Conservation (phyloP, 30 jellyfish, hydroid and myxozoan species). For the Aurelia aurita region DNA sequence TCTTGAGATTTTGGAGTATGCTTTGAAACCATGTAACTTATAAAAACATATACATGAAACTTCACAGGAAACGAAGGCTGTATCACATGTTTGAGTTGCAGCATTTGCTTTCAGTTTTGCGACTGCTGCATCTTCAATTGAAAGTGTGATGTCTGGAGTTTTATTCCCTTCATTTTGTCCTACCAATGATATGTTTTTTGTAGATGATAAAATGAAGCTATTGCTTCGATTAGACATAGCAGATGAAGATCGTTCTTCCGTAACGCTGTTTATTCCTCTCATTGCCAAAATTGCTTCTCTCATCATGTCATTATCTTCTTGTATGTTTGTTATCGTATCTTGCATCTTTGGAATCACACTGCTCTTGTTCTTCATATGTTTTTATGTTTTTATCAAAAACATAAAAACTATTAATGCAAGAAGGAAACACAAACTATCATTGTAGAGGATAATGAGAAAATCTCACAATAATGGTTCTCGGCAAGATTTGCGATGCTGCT, state of each 20-base stretch:
- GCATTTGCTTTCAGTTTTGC: slow-evolving; percentile 32
- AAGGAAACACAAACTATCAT: too few relatives aligned
- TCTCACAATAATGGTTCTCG: too few relatives aligned
- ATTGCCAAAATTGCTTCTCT: slow-evolving; percentile 46
- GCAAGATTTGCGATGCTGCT: too few relatives aligned
- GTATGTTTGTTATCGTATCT: slow-evolving; percentile 31
- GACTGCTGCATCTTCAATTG: slow-evolving; percentile 30
- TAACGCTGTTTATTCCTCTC: slow-evolving; percentile 18
- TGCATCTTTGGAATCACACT: slow-evolving; percentile 23
- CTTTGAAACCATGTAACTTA: too few relatives aligned
- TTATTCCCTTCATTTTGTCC: neutral
- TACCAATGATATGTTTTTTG: neutral
- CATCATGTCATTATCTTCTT: slow-evolving; percentile 57
- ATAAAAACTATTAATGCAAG: too few relatives aligned
- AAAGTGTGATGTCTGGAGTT: slow-evolving; percentile 6
- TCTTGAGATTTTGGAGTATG: too few relatives aligned
- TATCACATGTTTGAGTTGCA: slow-evolving; percentile 90
- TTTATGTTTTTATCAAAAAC: too few relatives aligned
- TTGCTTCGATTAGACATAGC: slow-evolving; percentile 9
- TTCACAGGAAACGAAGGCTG: slow-evolving; percentile 90
- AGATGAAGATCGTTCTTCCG: slow-evolving; percentile 36
- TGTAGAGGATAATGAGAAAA: too few relatives aligned
- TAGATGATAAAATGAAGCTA: neutral
- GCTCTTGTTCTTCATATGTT: slow-evolving; percentile 18
- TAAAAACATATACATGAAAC: too few relatives aligned